Base-by-base conservation (phyloP, 2,113 vertebrate genomes). In the Embiotoca jacksoni region DNA sequence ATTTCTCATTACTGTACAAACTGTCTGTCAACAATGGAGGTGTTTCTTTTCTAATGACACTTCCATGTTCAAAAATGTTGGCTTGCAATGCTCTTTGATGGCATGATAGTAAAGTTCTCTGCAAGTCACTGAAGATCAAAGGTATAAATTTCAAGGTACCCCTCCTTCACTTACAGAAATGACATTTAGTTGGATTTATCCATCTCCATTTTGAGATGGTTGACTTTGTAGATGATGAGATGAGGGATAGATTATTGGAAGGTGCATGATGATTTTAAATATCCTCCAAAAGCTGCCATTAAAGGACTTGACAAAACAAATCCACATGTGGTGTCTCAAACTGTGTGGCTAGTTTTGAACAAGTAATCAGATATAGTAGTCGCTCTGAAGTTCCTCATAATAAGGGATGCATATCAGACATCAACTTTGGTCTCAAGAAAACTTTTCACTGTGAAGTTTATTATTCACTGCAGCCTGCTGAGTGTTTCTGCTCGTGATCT, bases 381-480 rank as follows among this genome's bases (percentile, higher is more conserved):
- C 54, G 53, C 57, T 31, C 7, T 64, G 1, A 56, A 69, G 37
- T 10, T 72, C 14, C 16, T 52, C 15, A 52, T 44, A 39, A 59
- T 57, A 7, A 80, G 35, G 31, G 50, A 37, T 31, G 52, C 6
- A 41, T 57, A 54, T 32, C 33, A 52, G 37, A 59, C 13, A 36
- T 57, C 41, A 58, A 66, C 55, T 35, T 2, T 70, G 31, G 52
- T 52, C 53, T 58, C 30, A 58, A 59, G 46, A 75, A 72, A 79
- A 83, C 52, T 63, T 83, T 72, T 14, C 37, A 15, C 16, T 32
- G 15, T 10, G 3, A 68, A 31, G 65, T 77, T 73, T 91, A 62
- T 66, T 83, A 89, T 88, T 89, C 87, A 75, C 7, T 46, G 52
- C 64, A 78, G 80, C 72, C 75, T 74, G 52, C 62, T 31, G 67